A percentile compares a stretch with the other conserved stretches of the same genome.
Evolutionary conservation across 2,888 invertebrate species (phyloP).

Genomic region (Drosophila eohydei): DNA sequence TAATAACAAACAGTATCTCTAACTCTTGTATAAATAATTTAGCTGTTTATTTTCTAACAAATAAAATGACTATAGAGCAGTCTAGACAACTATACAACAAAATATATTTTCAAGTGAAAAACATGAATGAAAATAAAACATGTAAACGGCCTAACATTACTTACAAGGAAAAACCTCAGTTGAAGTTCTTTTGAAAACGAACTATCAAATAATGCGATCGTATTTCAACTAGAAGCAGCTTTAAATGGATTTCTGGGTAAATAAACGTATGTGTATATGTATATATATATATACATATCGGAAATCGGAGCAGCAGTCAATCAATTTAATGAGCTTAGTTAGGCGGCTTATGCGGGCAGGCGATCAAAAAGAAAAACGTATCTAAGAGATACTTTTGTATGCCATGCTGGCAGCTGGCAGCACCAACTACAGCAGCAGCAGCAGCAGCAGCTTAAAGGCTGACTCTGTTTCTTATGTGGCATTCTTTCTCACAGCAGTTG

Average conservation of each 20-base stretch:
- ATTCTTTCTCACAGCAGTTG: conserved; percentile 58
- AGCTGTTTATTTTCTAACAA: no score
- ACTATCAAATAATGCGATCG: conserved; percentile 6
- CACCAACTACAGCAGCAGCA: conserved; percentile 15
- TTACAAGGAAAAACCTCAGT: neutral
- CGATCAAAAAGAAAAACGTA: conserved; percentile 33
- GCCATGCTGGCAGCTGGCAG: conserved; percentile 24
- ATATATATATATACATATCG: conserved; percentile 19
- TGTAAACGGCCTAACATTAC: neutral
- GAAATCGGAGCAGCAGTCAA: conserved; percentile 52
- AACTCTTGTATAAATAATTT: no score
- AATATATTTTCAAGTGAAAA: neutral
- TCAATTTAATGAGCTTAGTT: conserved; percentile 58
- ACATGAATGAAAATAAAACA: neutral
- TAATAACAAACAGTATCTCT: no score
- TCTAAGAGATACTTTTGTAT: conserved; percentile 50
- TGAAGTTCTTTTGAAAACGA: conserved; percentile 5
- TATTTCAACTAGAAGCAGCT: conserved; percentile 12
- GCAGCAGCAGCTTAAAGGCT: conserved; percentile 45
- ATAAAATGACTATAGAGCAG: neutral
- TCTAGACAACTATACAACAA: neutral
- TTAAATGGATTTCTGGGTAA: conserved; percentile 28
- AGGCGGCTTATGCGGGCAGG: conserved; percentile 52
- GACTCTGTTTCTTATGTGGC: conserved; percentile 36
- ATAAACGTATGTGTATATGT: neutral